Percentiles rank a stretch among this genome's conserved stretches.
Evolutionary conservation across 2,888 invertebrate species (phyloP).

Genomic region (Drosophila greeni): DNA sequence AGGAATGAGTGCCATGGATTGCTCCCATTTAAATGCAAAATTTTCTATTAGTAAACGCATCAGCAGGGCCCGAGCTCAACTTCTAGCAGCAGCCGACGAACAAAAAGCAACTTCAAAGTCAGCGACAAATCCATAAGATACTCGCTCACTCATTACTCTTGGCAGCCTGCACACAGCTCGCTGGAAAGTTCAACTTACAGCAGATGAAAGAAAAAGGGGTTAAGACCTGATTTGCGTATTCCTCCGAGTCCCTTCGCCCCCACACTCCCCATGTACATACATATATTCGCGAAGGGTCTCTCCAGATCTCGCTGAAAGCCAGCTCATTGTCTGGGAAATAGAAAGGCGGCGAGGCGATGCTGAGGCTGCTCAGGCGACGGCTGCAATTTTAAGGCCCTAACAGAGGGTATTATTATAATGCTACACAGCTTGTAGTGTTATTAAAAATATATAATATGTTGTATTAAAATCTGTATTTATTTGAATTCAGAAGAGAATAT

Average conservation of each 20-base stretch:
- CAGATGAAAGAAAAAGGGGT: constrained; percentile 60
- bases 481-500: not conserved
- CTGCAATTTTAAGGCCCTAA: constrained; percentile 9
- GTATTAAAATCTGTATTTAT: not conserved
- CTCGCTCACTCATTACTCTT: constrained; percentile 49
- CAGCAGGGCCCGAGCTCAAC: constrained; percentile 21
- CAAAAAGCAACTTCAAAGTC: constrained; percentile 61
- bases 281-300: constrained; percentile 41
- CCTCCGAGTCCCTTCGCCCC: constrained; percentile 6
- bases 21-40: constrained; percentile 38
- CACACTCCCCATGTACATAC: not conserved
- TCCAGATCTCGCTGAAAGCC: constrained; percentile 49
- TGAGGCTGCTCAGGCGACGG: constrained; percentile 11
- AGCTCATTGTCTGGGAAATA: constrained; percentile 56
- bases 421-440: too few relatives aligned
- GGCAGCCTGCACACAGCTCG: constrained; percentile 43
- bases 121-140: constrained; percentile 63
- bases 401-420: not conserved
- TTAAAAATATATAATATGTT: not conserved
- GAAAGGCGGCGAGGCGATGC: constrained; percentile 41
- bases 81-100: constrained; percentile 19
- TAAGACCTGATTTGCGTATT: constrained; percentile 67
- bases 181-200: constrained; percentile 60
- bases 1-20: constrained; percentile 10
- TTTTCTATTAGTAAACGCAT: constrained; percentile 37